Evolutionary conservation across 2,797 vertebrate genomes (phyloP), one percentile per base, ranked within the genome.

Genomic region (Artibeus jamaicensis): DNA sequence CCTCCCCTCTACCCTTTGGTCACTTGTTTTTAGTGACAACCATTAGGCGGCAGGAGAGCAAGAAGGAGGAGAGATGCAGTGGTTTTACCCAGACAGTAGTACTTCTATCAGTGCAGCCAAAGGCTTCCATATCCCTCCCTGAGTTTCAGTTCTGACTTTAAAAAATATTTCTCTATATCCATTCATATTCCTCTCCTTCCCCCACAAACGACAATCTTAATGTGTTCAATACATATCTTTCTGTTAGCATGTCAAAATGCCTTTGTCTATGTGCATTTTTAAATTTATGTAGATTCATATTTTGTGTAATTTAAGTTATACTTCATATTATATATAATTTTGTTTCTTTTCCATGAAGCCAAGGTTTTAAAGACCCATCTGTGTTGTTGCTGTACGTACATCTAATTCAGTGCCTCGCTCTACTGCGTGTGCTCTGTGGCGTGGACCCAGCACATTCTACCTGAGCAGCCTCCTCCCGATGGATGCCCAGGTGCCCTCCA

Each of bases 261-360:
- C n/a, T 88, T 67, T 86, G 34, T 62, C n/a, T 86, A n/a, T 37
- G 48, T 78, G n/a, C 11, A 78, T 62, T 88, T 89, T 34, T 46
- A 78, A 78, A 70, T 50, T 62, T 82, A 32, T 44, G 9, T 65
- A 32, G 42, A 71, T 42, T 44, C 7, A 34, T 21, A 37, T 53
- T 22, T 48, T 71, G 5, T 22, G 5, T n/a, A 50, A 71, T 93
- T 76, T 82, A 77, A 93, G 42, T 91, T 42, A 39, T 46, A 37
- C 59, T 68, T 16, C 18, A 4, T 22, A 34, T 57, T 46, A 50
- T 14, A 9, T 82, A 42, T 42, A 24, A 42, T 83, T 89, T 59
- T 88, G 11, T 53, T 92, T 93, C 74, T 62, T 92, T 85, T 50
- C 85, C n/a, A 79, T 15, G n/a, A 68, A 53, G 65, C 29, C 34